Evolutionary conservation across 37 sponge, comb jelly and placozoan genomes (phyloP), one percentile per base, ranked within the genome.

Genomic region (Aplysina aerophoba): DNA sequence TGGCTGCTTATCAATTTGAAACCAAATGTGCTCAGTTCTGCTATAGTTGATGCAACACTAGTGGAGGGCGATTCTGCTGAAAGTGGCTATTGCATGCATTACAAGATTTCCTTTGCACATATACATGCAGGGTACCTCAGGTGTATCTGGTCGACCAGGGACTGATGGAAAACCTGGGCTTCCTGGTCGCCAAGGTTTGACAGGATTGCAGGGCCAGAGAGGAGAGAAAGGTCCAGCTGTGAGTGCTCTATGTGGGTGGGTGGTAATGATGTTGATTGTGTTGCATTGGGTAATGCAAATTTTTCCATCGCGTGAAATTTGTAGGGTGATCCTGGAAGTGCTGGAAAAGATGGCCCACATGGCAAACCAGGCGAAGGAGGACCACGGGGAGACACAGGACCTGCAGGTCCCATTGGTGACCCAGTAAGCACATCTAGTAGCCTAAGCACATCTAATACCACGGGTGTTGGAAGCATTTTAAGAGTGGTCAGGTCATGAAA

Each of bases 291-390:
- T 14, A 22, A 62, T 62, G 63, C 27, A 22, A 13, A 14, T 8
- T 62, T 27, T 57, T 5, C 27, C 12, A 2, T 62, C 63, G 4
- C 30, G 71, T 69, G 8, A 11, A 30, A 41, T 14, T 38, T 20
- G 20, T 24, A 75, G 78, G 78, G 78, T 75, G 78, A 75, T 75
- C 83, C 83, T 82, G 83, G 83, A 33, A 22, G 13, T 14, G 34
- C 34, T 15, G 83, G 83, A 31, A 24, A 58, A 25, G 63, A 82
- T 38, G 83, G 83, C 13, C 40, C 24, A n/a, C 38, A 15, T 19
- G 83, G 83, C 8, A 61, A 59, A 28, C 38, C 63, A 14, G 83
- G 83, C 4, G 83, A 30, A 31, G 15, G 35, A 35, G 83, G 83
- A 35, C 83, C 63, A 33, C 37, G 24, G 4, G 78, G 78, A 6